Percentiles rank a stretch among this genome's conserved stretches.
These are phyloP conservation scores for Cryptoblepharus egeriae DNA, from an alignment of 2,797 vertebrate genomes.

Conservation along the genomic window DNA sequence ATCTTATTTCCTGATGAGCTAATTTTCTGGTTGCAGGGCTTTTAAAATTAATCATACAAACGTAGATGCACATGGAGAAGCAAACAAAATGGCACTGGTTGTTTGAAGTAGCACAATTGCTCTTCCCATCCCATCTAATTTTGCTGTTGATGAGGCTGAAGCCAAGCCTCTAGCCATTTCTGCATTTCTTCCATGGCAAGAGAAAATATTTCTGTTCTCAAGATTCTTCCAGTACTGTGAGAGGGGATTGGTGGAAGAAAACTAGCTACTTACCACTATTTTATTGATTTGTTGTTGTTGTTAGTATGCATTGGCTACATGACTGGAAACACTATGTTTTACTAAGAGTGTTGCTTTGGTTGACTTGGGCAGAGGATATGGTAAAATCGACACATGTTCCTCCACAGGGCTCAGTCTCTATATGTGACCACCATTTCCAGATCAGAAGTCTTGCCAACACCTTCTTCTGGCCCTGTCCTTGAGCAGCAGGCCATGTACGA, in stretches of 20 bases:
- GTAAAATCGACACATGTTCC: not conserved
- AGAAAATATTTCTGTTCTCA: not conserved
- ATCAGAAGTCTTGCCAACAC: constrained; percentile 69
- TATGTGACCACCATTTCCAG: constrained; percentile 75
- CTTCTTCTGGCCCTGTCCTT: not conserved
- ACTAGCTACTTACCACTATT: not conserved
- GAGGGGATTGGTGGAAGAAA: not conserved
- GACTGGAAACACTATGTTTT: not conserved
- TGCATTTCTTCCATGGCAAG: not conserved
- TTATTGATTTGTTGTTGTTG: not conserved
- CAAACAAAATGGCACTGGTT: too few relatives aligned
- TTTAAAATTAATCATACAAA: too few relatives aligned
- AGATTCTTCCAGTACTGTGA: not conserved
- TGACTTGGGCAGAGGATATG: not conserved
- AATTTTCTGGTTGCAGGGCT: too few relatives aligned
- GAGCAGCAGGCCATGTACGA: constrained; percentile 82
- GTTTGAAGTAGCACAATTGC: too few relatives aligned
- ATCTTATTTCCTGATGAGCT: too few relatives aligned
- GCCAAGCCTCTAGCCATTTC: too few relatives aligned
- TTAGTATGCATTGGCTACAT: not conserved
- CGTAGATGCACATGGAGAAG: too few relatives aligned
- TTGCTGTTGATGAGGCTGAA: too few relatives aligned
- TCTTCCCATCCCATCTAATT: too few relatives aligned
- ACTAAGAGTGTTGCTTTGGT: not conserved
- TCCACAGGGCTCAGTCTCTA: constrained; percentile 57